Percentiles rank a stretch among this genome's conserved stretches.
Conservation (phyloP, 2,888 invertebrate genomes). For the Drosophila paramelanica region DNA sequence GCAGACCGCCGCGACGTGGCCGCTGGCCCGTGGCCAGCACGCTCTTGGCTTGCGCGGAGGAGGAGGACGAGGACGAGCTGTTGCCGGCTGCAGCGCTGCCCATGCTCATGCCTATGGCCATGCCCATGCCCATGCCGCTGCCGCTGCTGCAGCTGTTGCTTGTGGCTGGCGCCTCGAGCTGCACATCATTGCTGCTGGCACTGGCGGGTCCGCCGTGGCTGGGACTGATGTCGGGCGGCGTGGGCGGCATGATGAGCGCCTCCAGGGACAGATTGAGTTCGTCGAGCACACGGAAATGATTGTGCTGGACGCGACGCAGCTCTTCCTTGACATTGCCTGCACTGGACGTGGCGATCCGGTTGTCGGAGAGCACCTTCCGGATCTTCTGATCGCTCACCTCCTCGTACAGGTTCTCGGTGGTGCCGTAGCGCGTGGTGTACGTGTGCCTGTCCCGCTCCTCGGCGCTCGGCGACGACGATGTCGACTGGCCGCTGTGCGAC, state of each 20-base stretch:
- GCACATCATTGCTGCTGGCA: conserved; percentile 83
- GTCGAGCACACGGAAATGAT: conserved; percentile 93
- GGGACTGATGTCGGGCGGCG: conserved; percentile 84
- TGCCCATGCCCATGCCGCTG: conserved; percentile 19
- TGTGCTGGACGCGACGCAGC: conserved; percentile 92
- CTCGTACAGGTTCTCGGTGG: conserved; percentile 88
- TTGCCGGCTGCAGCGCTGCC: conserved; percentile 17
- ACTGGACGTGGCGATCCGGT: conserved; percentile 88
- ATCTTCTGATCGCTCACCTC: conserved; percentile 85
- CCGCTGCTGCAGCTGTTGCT: conserved; percentile 44
- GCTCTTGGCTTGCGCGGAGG: conserved; percentile 43
- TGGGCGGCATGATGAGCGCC: conserved; percentile 95
- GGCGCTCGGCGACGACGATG: conserved; percentile 79
- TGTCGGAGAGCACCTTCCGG: conserved; percentile 85
- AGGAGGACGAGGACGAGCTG: conserved; percentile 29
- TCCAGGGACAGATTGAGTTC: conserved; percentile 95
- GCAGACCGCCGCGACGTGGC: conserved; percentile 76
- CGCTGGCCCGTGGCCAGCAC: conserved; percentile 53
- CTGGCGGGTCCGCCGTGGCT: conserved; percentile 84
- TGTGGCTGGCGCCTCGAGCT: conserved; percentile 85
- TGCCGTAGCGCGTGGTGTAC: conserved; percentile 92
- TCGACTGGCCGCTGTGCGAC: conserved; percentile 77
- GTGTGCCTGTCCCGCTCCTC: conserved; percentile 86
- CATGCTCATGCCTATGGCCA: conserved; percentile 11
- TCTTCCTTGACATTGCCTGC: conserved; percentile 92